Evolutionary conservation across 2,113 vertebrate species (phyloP).

Genomic region (Coreoperca whiteheadi): DNA sequence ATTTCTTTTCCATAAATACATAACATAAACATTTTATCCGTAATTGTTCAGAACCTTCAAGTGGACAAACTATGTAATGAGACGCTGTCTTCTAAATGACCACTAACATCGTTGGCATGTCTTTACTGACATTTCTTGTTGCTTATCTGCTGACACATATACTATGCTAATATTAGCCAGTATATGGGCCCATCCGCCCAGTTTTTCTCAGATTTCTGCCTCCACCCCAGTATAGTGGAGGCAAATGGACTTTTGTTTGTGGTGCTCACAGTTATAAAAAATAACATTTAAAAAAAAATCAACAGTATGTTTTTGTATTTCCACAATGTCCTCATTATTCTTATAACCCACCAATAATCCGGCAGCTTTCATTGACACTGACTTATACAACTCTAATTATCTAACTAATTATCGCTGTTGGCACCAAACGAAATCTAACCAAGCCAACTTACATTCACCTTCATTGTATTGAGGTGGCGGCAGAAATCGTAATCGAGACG

Average conservation of each 20-base stretch:
- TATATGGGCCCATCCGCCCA: no score
- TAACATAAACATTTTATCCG: no score
- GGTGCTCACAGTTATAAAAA: not conserved
- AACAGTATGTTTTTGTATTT: not conserved
- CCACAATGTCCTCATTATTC: not conserved
- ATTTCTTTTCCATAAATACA: no score
- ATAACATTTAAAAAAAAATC: no score
- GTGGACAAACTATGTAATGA: no score
- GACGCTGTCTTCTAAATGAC: no score
- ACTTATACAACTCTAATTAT: not conserved
- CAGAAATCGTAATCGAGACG: not conserved
- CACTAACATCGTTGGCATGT: no score
- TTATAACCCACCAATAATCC: not conserved
- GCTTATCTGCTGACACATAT: no score
- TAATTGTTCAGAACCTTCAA: no score
- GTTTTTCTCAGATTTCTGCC: not conserved
- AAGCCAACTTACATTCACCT: not conserved
- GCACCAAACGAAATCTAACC: not conserved
- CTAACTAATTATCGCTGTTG: not conserved
- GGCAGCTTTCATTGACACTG: no score
- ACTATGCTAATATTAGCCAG: no score
- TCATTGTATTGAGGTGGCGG: not conserved
- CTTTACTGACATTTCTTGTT: no score
- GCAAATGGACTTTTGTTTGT: not conserved
- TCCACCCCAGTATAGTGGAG: not conserved